Evolutionary conservation across 2,113 vertebrate genomes (phyloP).

Genomic region (Sphaerodactylus townsendi): DNA sequence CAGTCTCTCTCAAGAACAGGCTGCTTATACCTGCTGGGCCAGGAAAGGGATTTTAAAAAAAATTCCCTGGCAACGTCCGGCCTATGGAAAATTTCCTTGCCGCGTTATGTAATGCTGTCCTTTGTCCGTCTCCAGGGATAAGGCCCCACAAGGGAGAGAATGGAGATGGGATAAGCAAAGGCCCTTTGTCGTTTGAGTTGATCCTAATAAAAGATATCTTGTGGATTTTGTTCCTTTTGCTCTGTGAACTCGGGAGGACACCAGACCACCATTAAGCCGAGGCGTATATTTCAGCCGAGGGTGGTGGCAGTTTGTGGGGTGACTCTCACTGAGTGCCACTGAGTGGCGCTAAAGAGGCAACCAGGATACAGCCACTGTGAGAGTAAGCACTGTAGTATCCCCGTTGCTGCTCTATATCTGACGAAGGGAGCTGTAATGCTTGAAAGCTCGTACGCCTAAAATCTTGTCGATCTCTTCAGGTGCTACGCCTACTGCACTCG

Average conservation of each 20-base stretch:
- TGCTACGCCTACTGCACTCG: no score
- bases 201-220: no score
- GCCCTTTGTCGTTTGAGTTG: no score
- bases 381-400: no score
- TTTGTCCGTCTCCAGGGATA: not conserved
- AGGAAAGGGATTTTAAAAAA: conserved; percentile 43
- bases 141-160: not conserved
- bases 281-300: not conserved
- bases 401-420: no score
- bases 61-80: conserved; percentile 27
- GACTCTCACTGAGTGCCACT: no score
- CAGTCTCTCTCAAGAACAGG: conserved; percentile 31
- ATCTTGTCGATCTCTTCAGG: no score
- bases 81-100: conserved; percentile 52
- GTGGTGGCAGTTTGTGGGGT: no score
- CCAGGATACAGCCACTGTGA: no score
- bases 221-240: not conserved
- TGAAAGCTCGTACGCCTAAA: no score
- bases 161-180: not conserved
- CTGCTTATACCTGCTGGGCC: conserved; percentile 57
- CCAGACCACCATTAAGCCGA: not conserved
- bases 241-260: not conserved
- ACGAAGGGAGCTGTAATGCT: no score
- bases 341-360: no score
- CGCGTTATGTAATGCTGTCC: conserved; percentile 60